Conservation (phyloP, 2,113 vertebrate genomes). For the Harpagus bidentatus region DNA sequence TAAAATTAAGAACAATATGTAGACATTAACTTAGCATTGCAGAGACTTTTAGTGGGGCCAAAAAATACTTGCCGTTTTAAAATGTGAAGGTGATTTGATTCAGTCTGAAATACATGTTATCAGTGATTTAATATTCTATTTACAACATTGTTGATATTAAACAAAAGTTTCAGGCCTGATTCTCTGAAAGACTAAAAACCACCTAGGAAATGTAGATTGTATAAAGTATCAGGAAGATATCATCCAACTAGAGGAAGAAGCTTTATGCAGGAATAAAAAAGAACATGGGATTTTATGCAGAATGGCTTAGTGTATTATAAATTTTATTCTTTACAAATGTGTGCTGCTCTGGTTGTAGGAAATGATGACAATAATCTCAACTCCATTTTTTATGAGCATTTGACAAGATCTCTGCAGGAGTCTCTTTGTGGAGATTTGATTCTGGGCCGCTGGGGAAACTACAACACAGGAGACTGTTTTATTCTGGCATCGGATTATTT, state of each 20-base stretch:
- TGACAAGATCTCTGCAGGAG: constrained; percentile 94
- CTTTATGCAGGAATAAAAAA: neutral
- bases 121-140: neutral
- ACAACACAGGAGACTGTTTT: constrained; percentile 93
- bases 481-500: constrained; percentile 97
- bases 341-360: constrained; percentile 70
- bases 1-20: neutral
- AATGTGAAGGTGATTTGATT: neutral
- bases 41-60: neutral
- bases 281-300: neutral
- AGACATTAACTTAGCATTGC: neutral
- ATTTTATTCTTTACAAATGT: neutral
- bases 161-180: neutral
- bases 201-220: neutral
- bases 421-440: constrained; percentile 92
- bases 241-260: neutral
- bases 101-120: neutral
- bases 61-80: neutral
- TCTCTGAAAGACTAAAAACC: neutral
- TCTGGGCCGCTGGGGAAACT: constrained; percentile 97
- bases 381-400: constrained; percentile 97
- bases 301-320: neutral
- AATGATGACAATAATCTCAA: constrained; percentile 95
- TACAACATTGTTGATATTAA: neutral
- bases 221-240: neutral